Evolutionary conservation across 2,797 vertebrate genomes (phyloP).

Genomic region (Pteropus rufus): DNA sequence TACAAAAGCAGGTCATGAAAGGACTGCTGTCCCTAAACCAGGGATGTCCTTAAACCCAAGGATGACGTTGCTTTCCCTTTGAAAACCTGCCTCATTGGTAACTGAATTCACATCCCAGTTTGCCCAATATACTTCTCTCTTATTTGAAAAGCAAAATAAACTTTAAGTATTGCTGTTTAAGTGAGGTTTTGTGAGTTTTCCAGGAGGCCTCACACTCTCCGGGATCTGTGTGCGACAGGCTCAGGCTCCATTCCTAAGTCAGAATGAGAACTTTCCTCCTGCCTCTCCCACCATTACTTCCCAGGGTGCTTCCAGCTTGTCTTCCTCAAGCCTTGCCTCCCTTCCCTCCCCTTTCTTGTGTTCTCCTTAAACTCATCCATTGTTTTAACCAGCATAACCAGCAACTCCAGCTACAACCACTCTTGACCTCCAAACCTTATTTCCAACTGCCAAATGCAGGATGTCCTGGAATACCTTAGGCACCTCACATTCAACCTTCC

Average conservation of each 20-base stretch:
- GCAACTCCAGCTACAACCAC: not conserved
- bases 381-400: not conserved
- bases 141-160: conserved; percentile 14
- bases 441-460: not conserved
- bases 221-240: not conserved
- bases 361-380: not conserved
- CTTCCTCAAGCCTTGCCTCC: not conserved
- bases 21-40: not conserved
- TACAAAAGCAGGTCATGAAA: not conserved
- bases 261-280: not conserved
- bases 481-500: not conserved
- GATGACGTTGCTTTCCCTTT: not conserved
- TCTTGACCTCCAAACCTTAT: not conserved
- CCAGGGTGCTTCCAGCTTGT: not conserved
- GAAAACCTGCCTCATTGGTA: conserved; percentile 12
- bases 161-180: not conserved
- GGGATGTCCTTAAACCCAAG: not conserved
- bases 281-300: not conserved
- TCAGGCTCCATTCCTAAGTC: not conserved
- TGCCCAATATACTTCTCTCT: not conserved
- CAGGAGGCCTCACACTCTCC: not conserved
- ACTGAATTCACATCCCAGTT: not conserved
- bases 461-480: not conserved
- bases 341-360: not conserved
- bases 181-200: not conserved